phyloP scores from a whole-genome alignment of 2,888 invertebrate genomes.

The Myopa testacea region DNA sequence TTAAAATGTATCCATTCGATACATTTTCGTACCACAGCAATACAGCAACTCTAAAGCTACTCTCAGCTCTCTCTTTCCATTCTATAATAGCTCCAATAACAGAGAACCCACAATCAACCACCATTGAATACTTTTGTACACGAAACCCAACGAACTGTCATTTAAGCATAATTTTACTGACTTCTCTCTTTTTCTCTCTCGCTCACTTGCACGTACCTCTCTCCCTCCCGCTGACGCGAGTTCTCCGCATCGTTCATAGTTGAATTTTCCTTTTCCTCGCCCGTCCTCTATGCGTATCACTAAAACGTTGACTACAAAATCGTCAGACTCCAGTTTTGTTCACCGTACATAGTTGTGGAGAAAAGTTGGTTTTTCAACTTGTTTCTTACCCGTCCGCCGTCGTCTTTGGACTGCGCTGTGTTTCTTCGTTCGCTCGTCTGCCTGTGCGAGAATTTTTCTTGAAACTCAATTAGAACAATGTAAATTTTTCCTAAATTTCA shows the following conservation, averaged over 20 bases:
- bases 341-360: conserved; percentile 33
- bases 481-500: conserved; percentile 28
- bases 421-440: conserved; percentile 34
- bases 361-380: conserved; percentile 32
- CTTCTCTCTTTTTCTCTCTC: conserved; percentile 15
- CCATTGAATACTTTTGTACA: conserved; percentile 13
- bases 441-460: conserved; percentile 42
- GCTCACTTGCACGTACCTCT: not conserved
- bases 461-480: conserved; percentile 39
- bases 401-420: conserved; percentile 20
- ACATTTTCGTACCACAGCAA: too few relatives aligned
- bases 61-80: too few relatives aligned
- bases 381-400: conserved; percentile 9
- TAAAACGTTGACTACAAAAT: conserved; percentile 10
- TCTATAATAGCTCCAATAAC: not conserved
- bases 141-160: conserved; percentile 5
- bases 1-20: too few relatives aligned
- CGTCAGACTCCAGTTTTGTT: conserved; percentile 35
- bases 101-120: not conserved
- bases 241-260: conserved; percentile 12
- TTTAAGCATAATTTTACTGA: conserved; percentile 15
- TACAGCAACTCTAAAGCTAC: too few relatives aligned
- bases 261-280: conserved; percentile 13
- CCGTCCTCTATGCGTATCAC: conserved; percentile 4
- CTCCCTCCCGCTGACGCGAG: not conserved